A percentile compares a stretch with the other conserved stretches of the same genome.
Evolutionary conservation across 2,113 vertebrate genomes (phyloP).

Genomic region (Hydrochoerus hydrochaeris): DNA sequence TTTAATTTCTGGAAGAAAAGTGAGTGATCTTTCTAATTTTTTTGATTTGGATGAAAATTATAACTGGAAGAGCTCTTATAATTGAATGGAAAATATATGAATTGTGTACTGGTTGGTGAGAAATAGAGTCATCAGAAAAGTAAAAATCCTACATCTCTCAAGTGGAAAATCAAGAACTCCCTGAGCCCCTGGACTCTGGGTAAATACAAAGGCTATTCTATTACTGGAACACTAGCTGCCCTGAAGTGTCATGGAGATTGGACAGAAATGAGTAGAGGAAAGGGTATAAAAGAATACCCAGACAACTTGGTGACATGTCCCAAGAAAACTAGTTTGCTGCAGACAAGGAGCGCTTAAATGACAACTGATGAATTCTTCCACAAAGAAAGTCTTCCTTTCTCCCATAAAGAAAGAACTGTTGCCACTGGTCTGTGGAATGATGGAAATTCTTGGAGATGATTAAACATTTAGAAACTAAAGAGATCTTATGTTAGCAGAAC

Average conservation of each 20-base stretch:
- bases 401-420: neutral
- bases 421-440: neutral
- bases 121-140: neutral
- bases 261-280: neutral
- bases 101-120: neutral
- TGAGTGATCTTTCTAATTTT: neutral
- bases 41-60: constrained; percentile 50
- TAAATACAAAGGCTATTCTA: neutral
- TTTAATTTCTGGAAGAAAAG: constrained; percentile 40
- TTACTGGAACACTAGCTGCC: neutral
- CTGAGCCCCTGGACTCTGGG: neutral
- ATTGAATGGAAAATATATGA: neutral
- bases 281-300: neutral
- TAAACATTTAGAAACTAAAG: constrained; percentile 22
- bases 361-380: neutral
- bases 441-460: neutral
- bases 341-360: neutral
- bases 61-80: neutral
- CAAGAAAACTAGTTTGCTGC: neutral
- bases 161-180: neutral
- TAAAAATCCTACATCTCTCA: neutral
- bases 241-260: neutral
- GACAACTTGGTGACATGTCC: neutral
- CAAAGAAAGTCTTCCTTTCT: neutral
- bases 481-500: neutral